Evolutionary conservation across 2,797 vertebrate species (phyloP).

Genomic region (Acrocephalus scirpaceus): DNA sequence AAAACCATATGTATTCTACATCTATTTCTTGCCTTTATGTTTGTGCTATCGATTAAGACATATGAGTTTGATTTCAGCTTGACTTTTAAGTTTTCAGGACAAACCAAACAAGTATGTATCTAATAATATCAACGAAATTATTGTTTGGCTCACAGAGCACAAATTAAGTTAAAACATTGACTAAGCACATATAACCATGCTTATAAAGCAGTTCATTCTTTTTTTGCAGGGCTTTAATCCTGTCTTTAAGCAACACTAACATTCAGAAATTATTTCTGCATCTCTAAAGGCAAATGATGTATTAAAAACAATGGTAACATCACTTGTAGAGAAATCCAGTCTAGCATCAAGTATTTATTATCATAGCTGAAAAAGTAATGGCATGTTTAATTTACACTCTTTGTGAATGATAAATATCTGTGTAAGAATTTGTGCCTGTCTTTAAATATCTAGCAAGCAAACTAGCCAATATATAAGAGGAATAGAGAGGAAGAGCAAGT

Average conservation of each 20-base stretch:
- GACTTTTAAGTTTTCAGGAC: conserved; percentile 73
- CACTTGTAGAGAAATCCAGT: conserved; percentile 32
- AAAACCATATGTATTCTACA: conserved; percentile 69
- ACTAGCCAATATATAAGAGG: neutral
- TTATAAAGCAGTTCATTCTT: conserved; percentile 42
- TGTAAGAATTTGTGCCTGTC: neutral
- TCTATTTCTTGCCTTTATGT: conserved; percentile 71
- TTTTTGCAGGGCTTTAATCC: neutral
- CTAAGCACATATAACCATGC: conserved; percentile 26
- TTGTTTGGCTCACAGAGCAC: conserved; percentile 58
- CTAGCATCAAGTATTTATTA: conserved; percentile 42
- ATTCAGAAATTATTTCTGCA: neutral
- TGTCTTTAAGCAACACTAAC: conserved; percentile 8
- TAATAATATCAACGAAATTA: conserved; percentile 71
- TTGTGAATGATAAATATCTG: conserved; percentile 42
- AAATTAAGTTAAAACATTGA: conserved; percentile 57
- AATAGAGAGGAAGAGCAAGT: neutral
- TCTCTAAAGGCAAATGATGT: neutral
- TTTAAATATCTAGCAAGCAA: conserved; percentile 29
- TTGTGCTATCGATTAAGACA: conserved; percentile 76
- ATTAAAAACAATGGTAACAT: conserved; percentile 35
- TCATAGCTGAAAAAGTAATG: conserved; percentile 45
- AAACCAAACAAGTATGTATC: conserved; percentile 64
- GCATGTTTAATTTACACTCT: conserved; percentile 50
- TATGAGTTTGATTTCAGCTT: conserved; percentile 76